Percentiles rank a stretch among this genome's conserved stretches.
These are phyloP conservation scores for Hermodice carunculata DNA, from an alignment of 2,888 invertebrate genomes.

Conservation along the genomic window DNA sequence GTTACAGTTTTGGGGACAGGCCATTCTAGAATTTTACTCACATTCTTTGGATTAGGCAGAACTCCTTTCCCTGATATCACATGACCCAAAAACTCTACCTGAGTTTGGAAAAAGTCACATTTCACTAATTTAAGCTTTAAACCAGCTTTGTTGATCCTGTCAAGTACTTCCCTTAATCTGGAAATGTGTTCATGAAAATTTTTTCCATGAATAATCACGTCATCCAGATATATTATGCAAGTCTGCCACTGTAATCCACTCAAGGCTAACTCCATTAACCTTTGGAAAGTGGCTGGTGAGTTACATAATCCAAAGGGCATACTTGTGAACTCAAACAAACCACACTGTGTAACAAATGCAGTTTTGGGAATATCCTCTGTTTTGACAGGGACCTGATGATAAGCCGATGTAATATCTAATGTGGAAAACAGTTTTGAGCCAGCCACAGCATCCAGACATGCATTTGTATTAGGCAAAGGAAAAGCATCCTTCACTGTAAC, in stretches of 20 bases:
- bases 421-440: background rate
- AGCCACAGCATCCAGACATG: background rate
- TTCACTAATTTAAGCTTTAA: constrained; percentile 10
- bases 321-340: background rate
- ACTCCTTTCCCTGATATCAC: constrained; percentile 1
- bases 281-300: background rate
- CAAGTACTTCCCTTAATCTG: background rate
- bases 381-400: background rate
- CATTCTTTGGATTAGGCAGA: background rate
- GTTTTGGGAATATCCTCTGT: constrained; percentile 7
- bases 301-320: constrained; percentile 11
- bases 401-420: background rate
- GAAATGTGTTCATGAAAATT: background rate
- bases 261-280: background rate
- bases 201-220: background rate
- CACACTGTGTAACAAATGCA: background rate
- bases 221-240: constrained; percentile 10
- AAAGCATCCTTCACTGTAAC: background rate
- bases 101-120: constrained; percentile 4
- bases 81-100: constrained; percentile 7
- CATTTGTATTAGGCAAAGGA: background rate
- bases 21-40: background rate
- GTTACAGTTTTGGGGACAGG: constrained; percentile 3
- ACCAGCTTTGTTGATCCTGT: background rate
- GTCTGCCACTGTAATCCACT: background rate